phyloP scores from a whole-genome alignment of 2,113 vertebrate genomes.

The Camelus dromedarius region DNA sequence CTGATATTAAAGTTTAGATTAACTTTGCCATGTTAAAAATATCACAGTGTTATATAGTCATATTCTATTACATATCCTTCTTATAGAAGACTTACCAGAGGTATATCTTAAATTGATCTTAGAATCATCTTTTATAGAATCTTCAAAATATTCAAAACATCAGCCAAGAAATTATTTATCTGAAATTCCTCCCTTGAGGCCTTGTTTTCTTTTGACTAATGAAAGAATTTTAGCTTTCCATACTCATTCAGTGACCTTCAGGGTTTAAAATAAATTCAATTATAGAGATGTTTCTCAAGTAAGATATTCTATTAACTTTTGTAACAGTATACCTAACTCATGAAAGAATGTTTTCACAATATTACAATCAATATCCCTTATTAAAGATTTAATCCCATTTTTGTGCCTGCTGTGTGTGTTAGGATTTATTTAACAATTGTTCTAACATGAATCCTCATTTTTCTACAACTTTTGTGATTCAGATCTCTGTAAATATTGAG shows the following conservation, averaged over 20 bases:
- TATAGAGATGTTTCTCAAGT: not conserved
- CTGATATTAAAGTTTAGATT: not conserved
- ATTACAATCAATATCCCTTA: not conserved
- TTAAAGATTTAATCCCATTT: not conserved
- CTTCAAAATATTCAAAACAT: not conserved
- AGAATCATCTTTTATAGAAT: not conserved
- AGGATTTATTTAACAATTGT: not conserved
- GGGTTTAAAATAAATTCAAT: not conserved
- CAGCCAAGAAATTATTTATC: not conserved
- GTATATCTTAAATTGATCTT: not conserved
- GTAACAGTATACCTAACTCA: not conserved
- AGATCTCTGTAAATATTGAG: not conserved
- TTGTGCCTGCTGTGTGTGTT: not conserved
- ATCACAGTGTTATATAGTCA: not conserved
- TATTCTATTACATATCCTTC: not conserved
- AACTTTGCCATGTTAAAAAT: not conserved
- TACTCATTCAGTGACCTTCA: not conserved
- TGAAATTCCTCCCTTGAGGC: not conserved
- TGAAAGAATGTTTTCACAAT: not conserved
- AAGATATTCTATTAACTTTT: not conserved
- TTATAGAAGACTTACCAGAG: not conserved
- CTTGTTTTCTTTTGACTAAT: not conserved
- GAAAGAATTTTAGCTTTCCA: not conserved
- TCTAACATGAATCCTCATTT: not conserved
- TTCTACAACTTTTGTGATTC: not conserved